phyloP scores from a whole-genome alignment of 2,888 invertebrate species.

The Empis livida region DNA sequence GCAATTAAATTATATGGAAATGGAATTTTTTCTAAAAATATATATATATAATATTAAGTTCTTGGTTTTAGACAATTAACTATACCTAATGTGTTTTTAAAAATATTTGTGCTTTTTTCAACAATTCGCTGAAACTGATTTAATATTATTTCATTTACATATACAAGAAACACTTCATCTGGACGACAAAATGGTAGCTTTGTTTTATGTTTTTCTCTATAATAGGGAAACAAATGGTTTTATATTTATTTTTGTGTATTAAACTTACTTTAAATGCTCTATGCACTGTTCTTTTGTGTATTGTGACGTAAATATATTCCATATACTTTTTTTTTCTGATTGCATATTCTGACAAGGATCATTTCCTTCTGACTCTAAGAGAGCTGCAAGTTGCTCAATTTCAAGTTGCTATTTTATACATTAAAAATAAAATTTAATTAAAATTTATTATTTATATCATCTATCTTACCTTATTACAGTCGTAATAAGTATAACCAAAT shows the following conservation, averaged over 20 bases:
- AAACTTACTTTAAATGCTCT: constrained; percentile 16
- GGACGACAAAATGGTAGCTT: constrained; percentile 25
- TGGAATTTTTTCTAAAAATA: constrained; percentile 17
- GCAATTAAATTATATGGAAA: constrained; percentile 23
- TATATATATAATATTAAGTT: not conserved
- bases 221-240: too few species aligned
- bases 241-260: too few species aligned
- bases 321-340: constrained; percentile 2
- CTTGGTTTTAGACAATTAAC: not conserved
- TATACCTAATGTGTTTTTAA: constrained; percentile 16
- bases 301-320: constrained; percentile 8
- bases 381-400: not conserved
- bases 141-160: constrained; percentile 25
- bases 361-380: not conserved
- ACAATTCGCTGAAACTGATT: constrained; percentile 23
- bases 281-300: constrained; percentile 9
- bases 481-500: constrained; percentile 24
- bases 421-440: not conserved
- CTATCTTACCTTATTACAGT: constrained; percentile 27
- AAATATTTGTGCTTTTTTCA: constrained; percentile 17
- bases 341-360: constrained; percentile 2
- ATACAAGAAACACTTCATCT: constrained; percentile 26
- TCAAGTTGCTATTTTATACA: constrained; percentile 2
- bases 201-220: constrained; percentile 21
- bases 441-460: not conserved